A percentile compares a stretch with the other conserved stretches of the same genome.
These are phyloP conservation scores for Rafetus swinhoei DNA, from an alignment of 2,113 vertebrate genomes.

Conservation along the genomic window DNA sequence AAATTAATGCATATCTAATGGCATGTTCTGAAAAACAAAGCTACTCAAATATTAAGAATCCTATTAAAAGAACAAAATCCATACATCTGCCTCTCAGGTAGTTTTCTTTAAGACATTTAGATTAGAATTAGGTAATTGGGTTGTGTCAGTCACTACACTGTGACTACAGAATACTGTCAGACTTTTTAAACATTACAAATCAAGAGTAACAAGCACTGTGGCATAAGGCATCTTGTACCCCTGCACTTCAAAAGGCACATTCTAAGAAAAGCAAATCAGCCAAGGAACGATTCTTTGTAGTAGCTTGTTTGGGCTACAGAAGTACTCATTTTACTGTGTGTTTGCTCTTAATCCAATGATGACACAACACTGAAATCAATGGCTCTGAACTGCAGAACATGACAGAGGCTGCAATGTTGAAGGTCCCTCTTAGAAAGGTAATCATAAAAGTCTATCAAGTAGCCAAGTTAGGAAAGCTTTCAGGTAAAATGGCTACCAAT, in stretches of 20 bases:
- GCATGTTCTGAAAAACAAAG: background rate
- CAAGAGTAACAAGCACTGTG: background rate
- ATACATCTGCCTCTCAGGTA: background rate
- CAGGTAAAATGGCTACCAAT: background rate
- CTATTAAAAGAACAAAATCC: background rate
- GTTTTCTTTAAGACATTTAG: background rate
- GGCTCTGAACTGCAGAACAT: background rate
- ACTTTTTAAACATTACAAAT: background rate
- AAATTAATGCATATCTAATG: background rate
- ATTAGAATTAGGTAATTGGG: background rate
- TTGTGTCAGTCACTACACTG: background rate
- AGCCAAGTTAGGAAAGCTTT: background rate
- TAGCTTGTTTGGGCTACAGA: background rate
- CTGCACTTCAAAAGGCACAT: background rate
- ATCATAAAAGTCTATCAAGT: background rate
- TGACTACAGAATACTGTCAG: background rate
- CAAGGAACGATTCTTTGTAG: background rate
- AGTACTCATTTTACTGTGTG: background rate
- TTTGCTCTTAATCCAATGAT: background rate
- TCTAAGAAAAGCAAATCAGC: background rate
- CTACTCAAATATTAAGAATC: background rate
- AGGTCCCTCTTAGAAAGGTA: background rate
- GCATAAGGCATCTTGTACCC: fast-evolving
- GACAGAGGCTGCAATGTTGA: background rate
- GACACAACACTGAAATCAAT: constrained; percentile 9